These are phyloP conservation scores for Sanderia malayensis DNA, from an alignment of 30 jellyfish, hydroid and myxozoan species.

Conservation along the genomic window DNA sequence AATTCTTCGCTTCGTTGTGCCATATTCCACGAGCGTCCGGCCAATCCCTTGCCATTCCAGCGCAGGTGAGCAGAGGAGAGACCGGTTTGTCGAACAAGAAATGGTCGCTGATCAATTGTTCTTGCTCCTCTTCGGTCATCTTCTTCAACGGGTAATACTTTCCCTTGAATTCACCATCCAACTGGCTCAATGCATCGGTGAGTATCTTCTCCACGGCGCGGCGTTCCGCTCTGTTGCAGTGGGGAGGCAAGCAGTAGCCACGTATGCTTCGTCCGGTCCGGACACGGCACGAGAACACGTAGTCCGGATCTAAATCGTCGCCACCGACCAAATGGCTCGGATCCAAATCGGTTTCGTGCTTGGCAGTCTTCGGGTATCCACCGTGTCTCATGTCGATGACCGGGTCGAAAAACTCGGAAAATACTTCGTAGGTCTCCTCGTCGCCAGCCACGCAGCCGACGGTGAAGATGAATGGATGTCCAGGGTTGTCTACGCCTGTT, in stretches of 20 bases:
- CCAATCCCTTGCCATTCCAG: constrained; percentile 93
- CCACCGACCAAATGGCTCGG: constrained; percentile 88
- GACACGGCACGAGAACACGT: constrained; percentile 92
- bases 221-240: constrained; percentile 88
- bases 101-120: constrained; percentile 75
- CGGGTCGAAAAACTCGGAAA: constrained; percentile 62
- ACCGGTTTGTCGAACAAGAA: constrained; percentile 90
- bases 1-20: constrained; percentile 90
- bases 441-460: constrained; percentile 98
- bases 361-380: constrained; percentile 69
- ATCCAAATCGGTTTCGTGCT: constrained; percentile 84
- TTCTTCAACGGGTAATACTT: constrained; percentile 74
- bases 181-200: constrained; percentile 58
- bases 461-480: constrained; percentile 91
- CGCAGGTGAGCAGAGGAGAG: constrained; percentile 86
- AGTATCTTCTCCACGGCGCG: constrained; percentile 71
- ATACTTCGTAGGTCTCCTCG: constrained; percentile 81
- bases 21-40: constrained; percentile 97
- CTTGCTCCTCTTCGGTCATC: constrained; percentile 88
- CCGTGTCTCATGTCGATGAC: constrained; percentile 65
- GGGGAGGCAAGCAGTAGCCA: constrained; percentile 81
- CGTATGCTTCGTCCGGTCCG: constrained; percentile 92
- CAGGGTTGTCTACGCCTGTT: constrained; percentile 98
- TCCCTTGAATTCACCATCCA: constrained; percentile 75
- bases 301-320: constrained; percentile 77